Evolutionary conservation across 2,888 invertebrate genomes (phyloP), one percentile per base, ranked within the genome.

Genomic region (Chelonus formosanus): DNA sequence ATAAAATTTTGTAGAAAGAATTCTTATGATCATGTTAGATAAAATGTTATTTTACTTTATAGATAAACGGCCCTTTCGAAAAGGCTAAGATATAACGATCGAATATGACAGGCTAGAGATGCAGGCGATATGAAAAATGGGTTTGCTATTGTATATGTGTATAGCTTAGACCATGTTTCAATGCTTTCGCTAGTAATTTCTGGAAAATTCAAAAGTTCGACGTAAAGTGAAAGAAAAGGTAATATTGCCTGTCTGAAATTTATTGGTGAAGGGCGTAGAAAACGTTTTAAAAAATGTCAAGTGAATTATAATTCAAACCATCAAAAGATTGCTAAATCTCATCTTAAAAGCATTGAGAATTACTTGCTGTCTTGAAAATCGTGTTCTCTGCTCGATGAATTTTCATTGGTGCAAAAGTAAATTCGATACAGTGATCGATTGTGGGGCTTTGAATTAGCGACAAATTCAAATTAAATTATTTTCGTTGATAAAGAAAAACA

Each of bases 111-210:
- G 62, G 62, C 47, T 52, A 44, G 54, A 56, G 58, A 63, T 67
- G 57, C 48, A 54, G 60, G 40, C 20, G 47, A 35, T 67, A 67
- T 67, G 67, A 67, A 67, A 67, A 63, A 67, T 67, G 67, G 54
- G 45, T 54, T 63, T 36, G 62, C 62, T 56, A 43, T 57, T 40
- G 40, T 40, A 40, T 40, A 36, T 60, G 62, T 57, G 62, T 67
- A 43, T 20, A 3, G 45, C 58, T 58, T 45, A 57, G 58, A 67
- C 67, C 67, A 67, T 67, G 67, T 67, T 67, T 67, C 67, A 67
- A 61, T 62, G 53, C 45, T 62, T 54, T 62, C 45, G 47, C 65
- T 65, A 50, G 65, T 65, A 65, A 65, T 65, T 65, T 65, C 60
- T 36, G 47, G 65, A 62, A 66, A 66, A 62, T 52, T 56, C 48